Conservation (phyloP, 1,140 invertebrate species). For the Hycleus phaleratus region DNA sequence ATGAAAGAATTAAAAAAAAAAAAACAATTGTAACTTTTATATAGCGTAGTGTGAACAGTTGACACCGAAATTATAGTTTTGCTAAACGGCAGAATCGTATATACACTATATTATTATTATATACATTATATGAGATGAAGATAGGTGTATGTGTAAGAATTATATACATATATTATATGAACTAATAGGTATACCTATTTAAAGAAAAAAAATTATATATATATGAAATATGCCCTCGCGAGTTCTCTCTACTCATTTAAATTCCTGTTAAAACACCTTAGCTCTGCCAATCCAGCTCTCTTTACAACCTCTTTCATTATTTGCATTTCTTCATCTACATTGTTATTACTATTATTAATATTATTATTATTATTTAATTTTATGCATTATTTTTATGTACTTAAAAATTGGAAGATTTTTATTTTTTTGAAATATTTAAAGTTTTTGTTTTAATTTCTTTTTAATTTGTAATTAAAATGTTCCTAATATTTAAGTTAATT, state of each 20-base stretch:
- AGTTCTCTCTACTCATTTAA: background rate
- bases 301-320: slow-evolving; percentile 17
- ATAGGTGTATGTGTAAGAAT: slow-evolving; percentile 33
- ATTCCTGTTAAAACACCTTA: background rate
- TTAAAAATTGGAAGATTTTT: slow-evolving; percentile 20
- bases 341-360: slow-evolving; percentile 9
- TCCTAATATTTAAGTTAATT: slow-evolving; percentile 34
- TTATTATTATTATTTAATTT: background rate
- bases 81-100: slow-evolving; percentile 35
- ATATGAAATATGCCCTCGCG: slow-evolving; percentile 5
- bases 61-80: slow-evolving; percentile 37
- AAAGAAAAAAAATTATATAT: background rate
- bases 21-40: slow-evolving; percentile 36
- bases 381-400: slow-evolving; percentile 6
- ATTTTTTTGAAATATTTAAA: slow-evolving; percentile 25
- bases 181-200: slow-evolving; percentile 28
- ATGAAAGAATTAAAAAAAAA: slow-evolving; percentile 21
- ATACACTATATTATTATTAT: slow-evolving; percentile 32
- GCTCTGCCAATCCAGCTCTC: no score
- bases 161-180: slow-evolving; percentile 17
- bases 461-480: slow-evolving; percentile 30
- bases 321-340: slow-evolving; percentile 23
- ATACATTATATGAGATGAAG: slow-evolving; percentile 11
- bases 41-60: slow-evolving; percentile 36
- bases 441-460: slow-evolving; percentile 4